Evolutionary conservation across 2,888 invertebrate genomes (phyloP).

Genomic region (Drosophila monieri): DNA sequence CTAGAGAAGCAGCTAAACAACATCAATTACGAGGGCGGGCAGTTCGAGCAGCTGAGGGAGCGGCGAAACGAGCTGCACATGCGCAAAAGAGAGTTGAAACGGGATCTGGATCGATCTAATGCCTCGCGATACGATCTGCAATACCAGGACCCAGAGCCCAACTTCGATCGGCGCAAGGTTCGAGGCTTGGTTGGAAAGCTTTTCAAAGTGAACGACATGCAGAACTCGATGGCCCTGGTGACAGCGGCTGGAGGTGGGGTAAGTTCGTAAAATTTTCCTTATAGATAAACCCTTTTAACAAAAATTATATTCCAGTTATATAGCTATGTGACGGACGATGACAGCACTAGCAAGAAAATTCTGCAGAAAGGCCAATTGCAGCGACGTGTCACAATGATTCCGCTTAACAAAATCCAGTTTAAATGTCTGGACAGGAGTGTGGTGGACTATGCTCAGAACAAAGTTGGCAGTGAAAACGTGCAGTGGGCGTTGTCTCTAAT

Average conservation of each 20-base stretch:
- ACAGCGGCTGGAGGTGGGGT: conserved; percentile 94
- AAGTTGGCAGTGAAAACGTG: conserved; percentile 90
- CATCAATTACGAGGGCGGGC: conserved; percentile 87
- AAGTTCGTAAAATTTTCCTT: conserved; percentile 59
- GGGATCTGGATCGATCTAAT: conserved; percentile 75
- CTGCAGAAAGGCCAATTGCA: conserved; percentile 92
- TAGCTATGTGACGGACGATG: conserved; percentile 95
- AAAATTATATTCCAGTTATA: conserved; percentile 87
- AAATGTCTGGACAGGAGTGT: conserved; percentile 86
- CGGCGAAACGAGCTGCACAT: conserved; percentile 85
- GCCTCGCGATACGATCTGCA: conserved; percentile 86
- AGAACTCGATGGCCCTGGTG: conserved; percentile 91
- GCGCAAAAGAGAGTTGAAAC: conserved; percentile 85
- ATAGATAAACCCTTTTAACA: background rate
- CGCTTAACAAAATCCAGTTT: conserved; percentile 93
- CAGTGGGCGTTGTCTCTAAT: conserved; percentile 92
- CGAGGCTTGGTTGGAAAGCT: conserved; percentile 92
- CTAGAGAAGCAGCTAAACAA: conserved; percentile 84
- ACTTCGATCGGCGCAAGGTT: conserved; percentile 88
- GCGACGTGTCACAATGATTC: conserved; percentile 93
- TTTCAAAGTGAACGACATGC: conserved; percentile 89
- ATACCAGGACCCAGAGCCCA: conserved; percentile 91
- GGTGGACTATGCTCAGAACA: conserved; percentile 87
- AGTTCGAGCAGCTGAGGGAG: conserved; percentile 85
- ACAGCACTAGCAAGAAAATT: conserved; percentile 92